Conservation (phyloP, 1,140 invertebrate species). For the Lepidurus apus region DNA sequence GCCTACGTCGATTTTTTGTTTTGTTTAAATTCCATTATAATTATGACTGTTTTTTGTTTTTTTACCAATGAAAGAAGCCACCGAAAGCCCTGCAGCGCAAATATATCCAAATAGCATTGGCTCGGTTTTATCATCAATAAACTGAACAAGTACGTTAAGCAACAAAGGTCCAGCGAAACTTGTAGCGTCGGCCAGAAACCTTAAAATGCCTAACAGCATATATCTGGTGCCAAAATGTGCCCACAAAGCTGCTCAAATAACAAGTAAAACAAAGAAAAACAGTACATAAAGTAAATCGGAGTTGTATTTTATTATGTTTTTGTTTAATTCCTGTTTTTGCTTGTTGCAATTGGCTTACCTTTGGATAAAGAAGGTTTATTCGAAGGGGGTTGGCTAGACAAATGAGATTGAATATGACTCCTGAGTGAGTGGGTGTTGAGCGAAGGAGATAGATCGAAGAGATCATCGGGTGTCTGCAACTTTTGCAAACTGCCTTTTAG, state of each 20-base stretch:
- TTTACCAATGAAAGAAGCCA: constrained; percentile 58
- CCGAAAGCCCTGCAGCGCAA: constrained; percentile 68
- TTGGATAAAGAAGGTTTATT: constrained; percentile 31
- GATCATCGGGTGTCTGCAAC: constrained; percentile 67
- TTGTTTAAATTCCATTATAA: background rate
- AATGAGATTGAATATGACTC: constrained; percentile 40
- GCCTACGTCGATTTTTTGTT: constrained; percentile 43
- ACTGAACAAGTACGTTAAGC: constrained; percentile 72
- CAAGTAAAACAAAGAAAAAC: constrained; percentile 35
- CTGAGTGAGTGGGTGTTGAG: constrained; percentile 51
- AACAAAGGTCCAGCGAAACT: constrained; percentile 85
- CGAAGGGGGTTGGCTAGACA: constrained; percentile 40
- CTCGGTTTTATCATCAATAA: constrained; percentile 67
- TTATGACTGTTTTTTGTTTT: constrained; percentile 23
- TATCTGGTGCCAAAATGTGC: constrained; percentile 79
- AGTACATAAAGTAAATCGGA: constrained; percentile 28
- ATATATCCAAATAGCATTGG: constrained; percentile 64
- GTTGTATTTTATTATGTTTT: too few species aligned
- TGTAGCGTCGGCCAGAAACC: constrained; percentile 72
- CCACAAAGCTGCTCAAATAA: constrained; percentile 47
- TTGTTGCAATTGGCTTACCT: constrained; percentile 35
- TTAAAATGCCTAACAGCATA: constrained; percentile 79
- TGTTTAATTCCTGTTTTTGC: background rate
- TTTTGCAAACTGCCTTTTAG: constrained; percentile 62
- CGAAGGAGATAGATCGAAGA: constrained; percentile 74